phyloP scores from a whole-genome alignment of 2,113 vertebrate species.

The Eclectus roratus region DNA sequence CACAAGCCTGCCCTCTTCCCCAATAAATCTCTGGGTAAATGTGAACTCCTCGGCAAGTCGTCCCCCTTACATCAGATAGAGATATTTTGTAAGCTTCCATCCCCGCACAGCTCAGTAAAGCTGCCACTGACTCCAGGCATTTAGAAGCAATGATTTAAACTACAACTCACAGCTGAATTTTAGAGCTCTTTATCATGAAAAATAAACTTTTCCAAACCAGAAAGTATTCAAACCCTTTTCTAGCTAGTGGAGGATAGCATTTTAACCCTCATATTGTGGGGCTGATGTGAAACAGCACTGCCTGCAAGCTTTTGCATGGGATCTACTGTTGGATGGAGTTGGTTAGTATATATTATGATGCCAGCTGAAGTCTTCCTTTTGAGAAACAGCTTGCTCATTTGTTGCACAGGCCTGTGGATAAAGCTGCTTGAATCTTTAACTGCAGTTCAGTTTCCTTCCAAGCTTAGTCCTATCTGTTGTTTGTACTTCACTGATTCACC shows the following conservation, averaged over 20 bases:
- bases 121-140: background rate
- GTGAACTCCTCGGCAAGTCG: background rate
- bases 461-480: background rate
- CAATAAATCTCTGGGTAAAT: constrained; percentile 55
- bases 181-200: constrained; percentile 15
- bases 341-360: background rate
- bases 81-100: constrained; percentile 13
- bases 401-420: background rate
- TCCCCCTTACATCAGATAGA: background rate
- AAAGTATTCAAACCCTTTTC: background rate
- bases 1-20: constrained; percentile 31
- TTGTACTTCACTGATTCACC: background rate
- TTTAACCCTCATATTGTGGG: background rate
- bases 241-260: background rate
- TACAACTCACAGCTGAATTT: background rate
- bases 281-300: background rate
- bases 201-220: constrained; percentile 1
- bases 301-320: background rate
- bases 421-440: background rate
- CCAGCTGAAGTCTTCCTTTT: background rate
- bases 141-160: background rate
- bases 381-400: background rate
- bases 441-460: background rate
- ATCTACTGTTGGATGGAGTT: background rate
- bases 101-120: background rate